Evolutionary conservation across 2,113 vertebrate species (phyloP).

Genomic region (Okapia johnstoni): DNA sequence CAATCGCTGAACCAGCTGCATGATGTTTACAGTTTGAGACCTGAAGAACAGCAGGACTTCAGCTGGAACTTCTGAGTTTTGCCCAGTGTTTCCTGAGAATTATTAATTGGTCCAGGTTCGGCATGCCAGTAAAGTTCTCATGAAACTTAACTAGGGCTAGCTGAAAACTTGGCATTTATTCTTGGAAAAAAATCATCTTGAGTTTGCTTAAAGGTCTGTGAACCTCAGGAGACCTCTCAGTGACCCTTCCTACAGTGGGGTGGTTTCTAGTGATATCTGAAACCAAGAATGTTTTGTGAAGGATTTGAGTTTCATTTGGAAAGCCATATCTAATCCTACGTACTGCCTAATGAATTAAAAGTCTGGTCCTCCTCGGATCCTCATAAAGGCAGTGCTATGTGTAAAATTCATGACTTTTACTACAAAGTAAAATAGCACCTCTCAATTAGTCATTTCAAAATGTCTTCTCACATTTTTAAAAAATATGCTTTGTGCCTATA

Average conservation of each 20-base stretch:
- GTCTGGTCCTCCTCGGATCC: conserved; percentile 1
- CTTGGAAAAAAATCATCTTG: conserved; percentile 37
- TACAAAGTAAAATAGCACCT: background rate
- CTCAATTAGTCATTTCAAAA: conserved; percentile 1
- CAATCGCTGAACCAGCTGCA: background rate
- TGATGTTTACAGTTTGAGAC: background rate
- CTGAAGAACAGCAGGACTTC: background rate
- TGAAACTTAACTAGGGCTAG: conserved; percentile 36
- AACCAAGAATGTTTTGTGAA: conserved; percentile 59
- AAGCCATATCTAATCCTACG: conserved; percentile 47
- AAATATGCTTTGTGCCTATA: background rate
- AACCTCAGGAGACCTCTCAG: conserved; percentile 49
- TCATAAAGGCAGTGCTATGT: background rate
- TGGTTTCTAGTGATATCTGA: conserved; percentile 53
- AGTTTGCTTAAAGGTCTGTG: conserved; percentile 52
- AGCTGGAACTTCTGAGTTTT: background rate
- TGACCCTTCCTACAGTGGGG: conserved; percentile 43
- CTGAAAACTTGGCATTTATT: conserved; percentile 47
- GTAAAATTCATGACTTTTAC: background rate
- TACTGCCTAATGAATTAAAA: conserved; percentile 30
- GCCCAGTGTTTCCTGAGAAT: background rate
- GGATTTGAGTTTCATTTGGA: conserved; percentile 58
- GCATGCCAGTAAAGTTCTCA: background rate
- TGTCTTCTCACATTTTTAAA: background rate
- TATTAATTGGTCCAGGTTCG: conserved; percentile 23